Conservation (phyloP, 2,113 vertebrate genomes). For the Ciconia boyciana region DNA sequence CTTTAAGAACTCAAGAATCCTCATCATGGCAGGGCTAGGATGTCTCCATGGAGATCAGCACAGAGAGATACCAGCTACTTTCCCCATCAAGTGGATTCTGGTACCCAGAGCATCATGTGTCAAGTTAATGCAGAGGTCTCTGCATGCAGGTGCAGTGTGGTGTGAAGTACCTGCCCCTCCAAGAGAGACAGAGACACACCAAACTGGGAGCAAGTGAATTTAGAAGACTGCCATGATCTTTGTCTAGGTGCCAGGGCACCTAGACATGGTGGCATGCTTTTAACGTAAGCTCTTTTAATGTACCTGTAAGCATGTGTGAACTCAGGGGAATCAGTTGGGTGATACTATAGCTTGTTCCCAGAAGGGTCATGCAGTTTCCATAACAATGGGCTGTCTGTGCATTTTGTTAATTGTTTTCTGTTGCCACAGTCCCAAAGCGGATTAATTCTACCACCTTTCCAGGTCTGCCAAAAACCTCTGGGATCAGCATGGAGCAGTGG, state of each 20-base stretch:
- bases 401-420: neutral
- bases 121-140: neutral
- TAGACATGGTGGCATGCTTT: neutral
- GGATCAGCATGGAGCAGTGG: constrained; percentile 35
- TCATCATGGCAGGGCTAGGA: neutral
- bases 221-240: neutral
- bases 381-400: neutral
- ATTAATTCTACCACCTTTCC: constrained; percentile 9
- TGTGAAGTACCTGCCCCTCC: neutral
- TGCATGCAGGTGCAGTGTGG: neutral
- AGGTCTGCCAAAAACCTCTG: constrained; percentile 57
- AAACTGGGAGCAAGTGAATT: neutral
- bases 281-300: neutral
- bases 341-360: neutral
- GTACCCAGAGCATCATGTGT: neutral
- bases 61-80: neutral
- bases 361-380: neutral
- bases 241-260: neutral
- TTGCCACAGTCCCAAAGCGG: neutral
- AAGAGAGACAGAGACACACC: neutral
- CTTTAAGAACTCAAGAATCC: neutral
- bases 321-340: neutral
- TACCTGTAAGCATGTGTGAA: accelerated
- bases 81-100: neutral
- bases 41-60: neutral